Evolutionary conservation across 2,113 vertebrate genomes (phyloP), one percentile per base, ranked within the genome.

Genomic region (Galeopterus variegatus): DNA sequence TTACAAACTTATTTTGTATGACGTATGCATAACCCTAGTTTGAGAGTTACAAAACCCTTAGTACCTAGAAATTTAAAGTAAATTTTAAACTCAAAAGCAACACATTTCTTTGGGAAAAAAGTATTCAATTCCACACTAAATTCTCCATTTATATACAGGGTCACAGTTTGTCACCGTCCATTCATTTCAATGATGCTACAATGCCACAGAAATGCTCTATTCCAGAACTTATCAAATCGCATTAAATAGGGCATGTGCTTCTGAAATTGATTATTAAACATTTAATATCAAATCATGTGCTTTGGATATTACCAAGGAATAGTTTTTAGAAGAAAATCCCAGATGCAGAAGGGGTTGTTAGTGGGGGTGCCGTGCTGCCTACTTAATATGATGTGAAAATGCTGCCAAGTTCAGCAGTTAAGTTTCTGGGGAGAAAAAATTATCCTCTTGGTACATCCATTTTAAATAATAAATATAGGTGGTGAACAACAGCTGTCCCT

Each of bases 191-290:
- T 82, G 67, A 56, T 6, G 33, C 14, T n/a, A 41, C 33, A 15
- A 10, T 19, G 31, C 10, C 31, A 48, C 3, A 81, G 48, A 85
- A 92, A 64, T 36, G 8, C 36, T 65, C 62, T 76, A 54, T 28
- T 82, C 23, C 31, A 67, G 82, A 91, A 87, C 13, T 65, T 73
- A 75, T 31, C 11, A 62, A 83, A 21, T 33, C 21, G 1, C 24
- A 6, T 23, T 31, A 69, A 82, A 50, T 67, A 70, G 0, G 14
- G 26, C 1, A 77, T 75, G 36, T n/a, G 60, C n/a, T 84, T 82
- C 72, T 72, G 52, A 94, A 97, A 97, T 83, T 4, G 23, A 14
- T 65, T 52, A 14, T 36, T 82, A 69, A 90, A 72, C 12, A 88
- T 83, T 82, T 54, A 79, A 12, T 54, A 69, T 64, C 2, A 28